A percentile compares a stretch with the other conserved stretches of the same genome.
Evolutionary conservation across 2,888 invertebrate species (phyloP).

Genomic region (Tetropium fuscum): DNA sequence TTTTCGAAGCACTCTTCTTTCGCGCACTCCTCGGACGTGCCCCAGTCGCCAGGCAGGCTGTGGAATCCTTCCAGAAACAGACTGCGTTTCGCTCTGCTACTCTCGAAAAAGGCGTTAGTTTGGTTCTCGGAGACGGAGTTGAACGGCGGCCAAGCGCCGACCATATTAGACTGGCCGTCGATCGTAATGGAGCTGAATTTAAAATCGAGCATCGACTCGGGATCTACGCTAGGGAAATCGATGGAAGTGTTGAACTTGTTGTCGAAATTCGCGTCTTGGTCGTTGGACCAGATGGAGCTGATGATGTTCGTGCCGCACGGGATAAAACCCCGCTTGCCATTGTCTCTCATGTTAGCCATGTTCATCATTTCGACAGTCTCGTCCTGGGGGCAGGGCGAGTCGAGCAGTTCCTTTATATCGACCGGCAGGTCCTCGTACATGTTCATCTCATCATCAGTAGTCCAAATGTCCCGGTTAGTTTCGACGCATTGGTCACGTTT

Average conservation of each 20-base stretch:
- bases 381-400: constrained; percentile 69
- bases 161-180: constrained; percentile 21
- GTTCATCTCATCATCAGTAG: constrained; percentile 59
- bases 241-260: constrained; percentile 47
- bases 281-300: constrained; percentile 68
- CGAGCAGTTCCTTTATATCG: constrained; percentile 71
- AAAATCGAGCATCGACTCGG: constrained; percentile 47
- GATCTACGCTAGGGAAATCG: constrained; percentile 35
- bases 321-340: constrained; percentile 60
- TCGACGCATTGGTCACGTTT: constrained; percentile 28
- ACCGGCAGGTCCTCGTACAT: constrained; percentile 74
- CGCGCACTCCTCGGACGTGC: background rate
- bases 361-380: constrained; percentile 55
- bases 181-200: constrained; percentile 50
- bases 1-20: constrained; percentile 28
- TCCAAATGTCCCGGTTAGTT: constrained; percentile 23
- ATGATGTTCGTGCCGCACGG: constrained; percentile 68
- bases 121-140: constrained; percentile 33
- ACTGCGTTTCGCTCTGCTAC: constrained; percentile 11
- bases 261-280: constrained; percentile 44
- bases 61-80: constrained; percentile 29
- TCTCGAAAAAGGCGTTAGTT: constrained; percentile 37
- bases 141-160: constrained; percentile 21
- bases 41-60: constrained; percentile 33
- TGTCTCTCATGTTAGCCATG: constrained; percentile 55